Evolutionary conservation across 2,113 vertebrate species (phyloP).

Genomic region (Oreocharis arfaki): DNA sequence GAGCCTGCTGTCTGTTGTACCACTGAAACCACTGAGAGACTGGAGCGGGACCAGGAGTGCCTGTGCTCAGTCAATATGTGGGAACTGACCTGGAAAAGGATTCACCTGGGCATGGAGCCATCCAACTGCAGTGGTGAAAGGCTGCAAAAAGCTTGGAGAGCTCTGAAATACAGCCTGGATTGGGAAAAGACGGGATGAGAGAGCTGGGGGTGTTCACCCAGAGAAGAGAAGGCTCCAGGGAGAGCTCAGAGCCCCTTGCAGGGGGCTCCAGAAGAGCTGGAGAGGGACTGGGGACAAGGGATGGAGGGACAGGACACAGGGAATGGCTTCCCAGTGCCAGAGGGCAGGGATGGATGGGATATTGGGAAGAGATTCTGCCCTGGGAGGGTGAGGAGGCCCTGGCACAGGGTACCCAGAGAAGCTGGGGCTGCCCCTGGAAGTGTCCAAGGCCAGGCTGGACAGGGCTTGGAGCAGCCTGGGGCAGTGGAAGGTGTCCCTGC

Average conservation of each 20-base stretch:
- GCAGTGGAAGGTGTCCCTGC: neutral
- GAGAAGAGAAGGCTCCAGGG: neutral
- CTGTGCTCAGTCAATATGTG: neutral
- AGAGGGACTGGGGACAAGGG: neutral
- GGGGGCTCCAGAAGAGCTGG: neutral
- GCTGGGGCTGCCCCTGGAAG: neutral
- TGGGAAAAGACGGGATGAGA: neutral
- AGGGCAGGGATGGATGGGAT: neutral
- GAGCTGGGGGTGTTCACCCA: neutral
- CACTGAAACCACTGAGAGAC: neutral
- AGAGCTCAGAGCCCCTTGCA: neutral
- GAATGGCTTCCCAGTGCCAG: neutral
- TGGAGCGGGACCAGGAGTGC: neutral
- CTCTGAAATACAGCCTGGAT: neutral
- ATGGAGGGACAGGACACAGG: neutral
- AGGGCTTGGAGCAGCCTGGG: accelerated
- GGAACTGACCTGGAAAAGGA: neutral
- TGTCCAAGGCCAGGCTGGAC: accelerated
- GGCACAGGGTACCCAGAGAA: neutral
- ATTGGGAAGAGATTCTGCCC: neutral
- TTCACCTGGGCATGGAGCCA: neutral
- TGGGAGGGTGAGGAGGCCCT: neutral
- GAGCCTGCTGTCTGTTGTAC: accelerated
- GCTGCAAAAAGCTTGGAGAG: neutral
- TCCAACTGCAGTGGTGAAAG: neutral